Evolutionary conservation across 2,113 vertebrate genomes (phyloP), one percentile per base, ranked within the genome.

Genomic region (Pterocles burchelli): DNA sequence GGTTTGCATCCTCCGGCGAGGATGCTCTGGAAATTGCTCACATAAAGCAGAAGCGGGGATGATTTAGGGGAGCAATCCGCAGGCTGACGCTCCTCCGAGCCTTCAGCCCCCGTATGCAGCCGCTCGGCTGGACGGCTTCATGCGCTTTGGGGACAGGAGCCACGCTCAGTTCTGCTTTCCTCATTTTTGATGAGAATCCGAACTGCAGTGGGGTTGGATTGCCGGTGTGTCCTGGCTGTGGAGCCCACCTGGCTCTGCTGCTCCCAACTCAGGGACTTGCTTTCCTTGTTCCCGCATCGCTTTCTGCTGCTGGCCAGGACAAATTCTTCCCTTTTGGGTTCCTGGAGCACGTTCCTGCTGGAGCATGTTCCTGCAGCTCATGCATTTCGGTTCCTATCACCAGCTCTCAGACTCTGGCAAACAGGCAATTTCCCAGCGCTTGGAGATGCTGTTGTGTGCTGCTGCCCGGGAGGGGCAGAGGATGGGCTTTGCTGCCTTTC

Each of bases 1-100:
- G 2, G 7, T 48, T 94, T 0, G 0, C 24, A 17, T 17, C 54
- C 52, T 58, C 49, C 1, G 3, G n/a, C 1, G 14, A 2, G 62
- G 33, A 21, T 4, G 5, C 18, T 46, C 58, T 4, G 26, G 79
- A 48, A 77, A 73, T 43, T 24, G 29, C n/a, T 77, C 24, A 41
- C 17, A 38, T 80, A 45, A 55, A 63, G 21, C 26, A 5, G 8
- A 11, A 34, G 49, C 3, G 2, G 57, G 21, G 26, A 24, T 82
- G 86, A 36, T 62, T 66, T 58, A 67, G 62, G 68, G 84, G 72
- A 46, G 14, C 45, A 62, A 75, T 33, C 58, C 57, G 21, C 52
- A 61, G 72, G 5, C 38, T 31, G 81, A 38, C 0, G 13, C 43
- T 84, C 24, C 73, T 66, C 67, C 0, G 11, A 66, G 51, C 48